Percentiles rank a stretch among this genome's conserved stretches.
Conservation (phyloP, 1,140 invertebrate genomes). For the Pseudoatta argentina region DNA sequence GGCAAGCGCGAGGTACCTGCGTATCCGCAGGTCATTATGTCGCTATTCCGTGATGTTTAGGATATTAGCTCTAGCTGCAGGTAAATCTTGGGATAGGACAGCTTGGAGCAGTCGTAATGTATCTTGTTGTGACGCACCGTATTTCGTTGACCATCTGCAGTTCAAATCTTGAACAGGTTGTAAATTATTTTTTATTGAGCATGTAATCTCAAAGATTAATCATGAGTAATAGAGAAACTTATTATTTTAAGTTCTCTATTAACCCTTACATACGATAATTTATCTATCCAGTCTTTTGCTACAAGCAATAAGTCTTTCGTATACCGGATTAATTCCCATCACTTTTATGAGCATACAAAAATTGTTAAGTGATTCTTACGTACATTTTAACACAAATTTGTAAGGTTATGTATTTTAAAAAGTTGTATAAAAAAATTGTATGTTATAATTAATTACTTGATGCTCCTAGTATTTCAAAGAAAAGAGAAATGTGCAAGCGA, state of each 20-base stretch:
- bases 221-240: not conserved
- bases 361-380: too few relatives aligned
- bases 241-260: not conserved
- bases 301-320: too few relatives aligned
- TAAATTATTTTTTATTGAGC: not conserved
- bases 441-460: too few relatives aligned
- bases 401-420: too few relatives aligned
- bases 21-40: conserved; percentile 21
- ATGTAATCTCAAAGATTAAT: not conserved
- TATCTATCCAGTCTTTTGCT: too few relatives aligned
- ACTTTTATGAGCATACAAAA: too few relatives aligned
- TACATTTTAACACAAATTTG: too few relatives aligned
- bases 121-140: not conserved
- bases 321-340: too few relatives aligned
- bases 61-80: not conserved
- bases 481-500: too few relatives aligned
- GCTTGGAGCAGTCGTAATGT: not conserved
- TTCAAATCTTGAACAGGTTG: not conserved
- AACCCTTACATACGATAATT: too few relatives aligned
- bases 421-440: too few relatives aligned
- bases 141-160: not conserved
- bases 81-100: not conserved
- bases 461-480: too few relatives aligned
- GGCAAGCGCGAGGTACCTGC: conserved; percentile 69
- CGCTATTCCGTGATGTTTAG: not conserved